phyloP scores from a whole-genome alignment of 2,888 invertebrate species.

The Scelioninae gen. 1 region DNA sequence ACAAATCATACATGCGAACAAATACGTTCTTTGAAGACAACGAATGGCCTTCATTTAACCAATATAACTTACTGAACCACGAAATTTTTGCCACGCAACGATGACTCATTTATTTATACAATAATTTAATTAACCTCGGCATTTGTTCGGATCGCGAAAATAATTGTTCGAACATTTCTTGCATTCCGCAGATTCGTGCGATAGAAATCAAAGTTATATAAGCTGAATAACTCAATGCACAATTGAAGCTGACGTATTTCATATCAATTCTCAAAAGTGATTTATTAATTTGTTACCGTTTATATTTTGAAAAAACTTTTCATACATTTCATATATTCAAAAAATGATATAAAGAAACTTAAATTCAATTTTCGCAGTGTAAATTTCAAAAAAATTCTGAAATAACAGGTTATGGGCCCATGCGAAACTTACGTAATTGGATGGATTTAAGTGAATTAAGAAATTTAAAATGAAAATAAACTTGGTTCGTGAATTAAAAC shows the following conservation, averaged over 20 bases:
- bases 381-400: no score
- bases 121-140: constrained; percentile 28
- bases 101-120: not conserved
- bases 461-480: no score
- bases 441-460: no score
- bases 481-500: no score
- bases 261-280: constrained; percentile 44
- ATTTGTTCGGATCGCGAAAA: not conserved
- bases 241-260: constrained; percentile 32
- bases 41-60: no score
- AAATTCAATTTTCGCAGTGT: no score
- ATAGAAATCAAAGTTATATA: constrained; percentile 40
- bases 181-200: constrained; percentile 15
- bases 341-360: no score
- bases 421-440: no score
- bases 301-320: constrained; percentile 53
- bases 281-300: constrained; percentile 56
- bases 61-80: constrained; percentile 1
- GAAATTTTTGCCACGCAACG: constrained; percentile 4
- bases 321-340: no score
- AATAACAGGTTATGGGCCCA: no score
- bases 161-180: constrained; percentile 18
- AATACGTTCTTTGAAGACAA: no score
- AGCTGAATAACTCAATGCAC: constrained; percentile 25
- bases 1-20: no score